Evolutionary conservation across 2,888 invertebrate genomes (phyloP), one percentile per base, ranked within the genome.

Genomic region (Epicampocera succincta): DNA sequence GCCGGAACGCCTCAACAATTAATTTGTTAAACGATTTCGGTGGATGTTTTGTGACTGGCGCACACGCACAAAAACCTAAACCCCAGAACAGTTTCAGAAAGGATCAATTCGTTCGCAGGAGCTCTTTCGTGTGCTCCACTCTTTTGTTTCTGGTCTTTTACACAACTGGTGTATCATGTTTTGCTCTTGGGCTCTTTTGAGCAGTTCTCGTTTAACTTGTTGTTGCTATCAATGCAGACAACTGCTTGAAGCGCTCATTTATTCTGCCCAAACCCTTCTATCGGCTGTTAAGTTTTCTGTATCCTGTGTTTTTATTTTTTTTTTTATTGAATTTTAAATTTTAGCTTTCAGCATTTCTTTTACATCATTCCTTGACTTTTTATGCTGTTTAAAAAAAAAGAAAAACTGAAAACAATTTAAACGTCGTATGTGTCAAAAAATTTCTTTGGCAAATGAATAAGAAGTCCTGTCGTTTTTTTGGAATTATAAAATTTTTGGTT

Each of bases 1-100:
- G 72, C 66, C 75, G 85, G 78, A 78, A 85, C 85, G 85, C 83
- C 84, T 84, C 83, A 84, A 80, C 82, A 83, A 84, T 84, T 84
- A 84, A 84, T 85, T 83, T 77, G 85, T 83, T 85, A 73, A 80
- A 65, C 73, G 61, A 54, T 80, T 75, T 75, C 13, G 46, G 68
- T 65, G 50, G 25, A 60, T 54, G 44, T 60, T 33, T 66, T 60
- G 50, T 38, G 50, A 75, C 40, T 60, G 17, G 46, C 40, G 54
- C 25, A 42, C 40, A 75, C 48, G 58, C 50, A 29, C 74, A n/a
- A 13, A n/a, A 6, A 40, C 38, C 13, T 9, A 60, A 50, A 60
- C 29, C 11, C 8, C 6, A 29, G 12, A 60, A 19, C 13, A 50
- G 17, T 33, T 12, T 38, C 11, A n/a, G 15, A 60, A 60, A 25